A percentile compares a stretch with the other conserved stretches of the same genome.
These are phyloP conservation scores for Sparus aurata DNA, from an alignment of 2,797 vertebrate species.

Conservation along the genomic window DNA sequence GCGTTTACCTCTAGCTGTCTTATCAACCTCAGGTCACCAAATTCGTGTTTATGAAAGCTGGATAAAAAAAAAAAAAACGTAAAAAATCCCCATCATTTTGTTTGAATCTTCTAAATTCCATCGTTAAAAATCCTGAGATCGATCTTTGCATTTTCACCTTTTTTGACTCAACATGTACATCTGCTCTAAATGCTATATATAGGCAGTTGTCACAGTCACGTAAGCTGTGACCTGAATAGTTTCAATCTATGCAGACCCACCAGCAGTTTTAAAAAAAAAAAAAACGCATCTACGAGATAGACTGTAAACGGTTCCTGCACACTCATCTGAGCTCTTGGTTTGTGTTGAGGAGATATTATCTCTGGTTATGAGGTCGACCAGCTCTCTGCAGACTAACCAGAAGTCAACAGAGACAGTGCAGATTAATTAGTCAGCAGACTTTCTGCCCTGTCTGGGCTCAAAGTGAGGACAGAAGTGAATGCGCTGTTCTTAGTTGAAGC, in stretches of 20 bases:
- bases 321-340: neutral
- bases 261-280: neutral
- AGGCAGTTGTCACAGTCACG: neutral
- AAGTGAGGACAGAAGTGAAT: neutral
- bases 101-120: too few relatives aligned
- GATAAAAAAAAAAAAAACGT: too few relatives aligned
- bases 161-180: neutral
- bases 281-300: neutral
- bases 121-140: neutral
- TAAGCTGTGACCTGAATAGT: neutral
- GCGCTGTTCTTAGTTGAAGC: neutral
- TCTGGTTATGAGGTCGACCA: neutral
- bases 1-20: too few relatives aligned
- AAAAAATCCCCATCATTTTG: too few relatives aligned
- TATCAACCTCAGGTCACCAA: too few relatives aligned
- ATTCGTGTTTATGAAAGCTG: too few relatives aligned
- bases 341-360: neutral
- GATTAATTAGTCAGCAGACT: conserved; percentile 1
- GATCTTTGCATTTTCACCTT: neutral
- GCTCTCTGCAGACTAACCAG: neutral
- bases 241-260: neutral
- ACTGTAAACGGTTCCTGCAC: neutral
- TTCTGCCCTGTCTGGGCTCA: neutral
- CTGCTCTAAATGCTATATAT: neutral
- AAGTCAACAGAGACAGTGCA: conserved; percentile 2